phyloP scores from a whole-genome alignment of 2,797 vertebrate genomes.

The Acomys russatus region DNA sequence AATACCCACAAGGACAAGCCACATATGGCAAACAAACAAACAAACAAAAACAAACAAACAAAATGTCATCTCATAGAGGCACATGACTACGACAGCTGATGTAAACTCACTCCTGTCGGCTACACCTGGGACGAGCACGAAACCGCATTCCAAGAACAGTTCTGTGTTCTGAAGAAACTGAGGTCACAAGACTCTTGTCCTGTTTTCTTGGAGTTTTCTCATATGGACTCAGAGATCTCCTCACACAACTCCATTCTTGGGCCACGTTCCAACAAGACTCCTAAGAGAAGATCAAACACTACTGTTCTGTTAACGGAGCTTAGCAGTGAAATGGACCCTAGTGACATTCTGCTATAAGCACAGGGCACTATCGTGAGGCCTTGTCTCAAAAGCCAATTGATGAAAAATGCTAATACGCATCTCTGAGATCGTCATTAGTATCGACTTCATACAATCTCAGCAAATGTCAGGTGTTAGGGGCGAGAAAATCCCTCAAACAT shows the following conservation, averaged over 20 bases:
- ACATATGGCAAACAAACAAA: neutral
- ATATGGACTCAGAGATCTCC: neutral
- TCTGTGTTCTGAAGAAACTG: neutral
- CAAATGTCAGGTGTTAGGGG: neutral
- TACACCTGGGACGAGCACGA: neutral
- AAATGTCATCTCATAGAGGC: neutral
- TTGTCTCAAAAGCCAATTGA: neutral
- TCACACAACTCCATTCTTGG: neutral
- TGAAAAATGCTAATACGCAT: neutral
- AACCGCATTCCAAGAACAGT: neutral
- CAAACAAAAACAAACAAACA: no score
- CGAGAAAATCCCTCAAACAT: neutral
- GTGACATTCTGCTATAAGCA: neutral
- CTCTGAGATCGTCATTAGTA: neutral
- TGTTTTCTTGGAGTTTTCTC: neutral
- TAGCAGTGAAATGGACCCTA: neutral
- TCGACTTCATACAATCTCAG: neutral
- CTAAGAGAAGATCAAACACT: neutral
- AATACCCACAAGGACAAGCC: neutral
- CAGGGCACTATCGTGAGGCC: neutral
- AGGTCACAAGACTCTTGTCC: neutral
- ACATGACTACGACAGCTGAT: neutral
- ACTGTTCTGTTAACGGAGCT: neutral
- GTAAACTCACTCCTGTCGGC: neutral
- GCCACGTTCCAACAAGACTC: neutral